Base-by-base conservation (phyloP, 2,113 vertebrate species). In the Ammospiza caudacuta region DNA sequence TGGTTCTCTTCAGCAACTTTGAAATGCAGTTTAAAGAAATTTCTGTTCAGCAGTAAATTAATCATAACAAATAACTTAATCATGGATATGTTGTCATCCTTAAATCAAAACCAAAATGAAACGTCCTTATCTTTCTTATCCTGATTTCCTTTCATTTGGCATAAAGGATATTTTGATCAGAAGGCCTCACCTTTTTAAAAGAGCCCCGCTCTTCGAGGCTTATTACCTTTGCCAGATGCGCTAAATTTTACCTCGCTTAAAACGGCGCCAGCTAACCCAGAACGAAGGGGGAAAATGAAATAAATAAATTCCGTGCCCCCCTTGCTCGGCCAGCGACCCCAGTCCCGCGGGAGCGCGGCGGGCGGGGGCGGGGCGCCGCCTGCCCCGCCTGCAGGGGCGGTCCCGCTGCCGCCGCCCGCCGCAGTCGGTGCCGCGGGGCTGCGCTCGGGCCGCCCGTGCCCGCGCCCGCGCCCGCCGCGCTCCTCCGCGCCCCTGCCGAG, bases 251-350 rank as follows among this genome's bases (percentile, higher is more conserved):
- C 12, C 22, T 20, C 29, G 9, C 3, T 28, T 20, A 12, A 46
- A 51, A 9, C 33, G 2, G 33, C 27, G 9, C 22, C 78, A 20
- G 24, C 27, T 33, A 41, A 55, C 43, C 9, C 35, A 8, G 39
- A 13, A 15, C 1, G 23, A 20, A 18, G 9, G 9, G 5, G 3
- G 0, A 7, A 9, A 15, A 3, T 6, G 3, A 15, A 7, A 16
- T 10, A 5, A 6, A 3, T 0, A 4, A 18, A 24, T 22, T 0
- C 12, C 9, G 2, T 0, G 1, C 2, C 24, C 3, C 6, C 33
- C 3, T 0, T 0, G 6, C 16, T 4, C 1, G 16, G 7, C 23
- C 58, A 0, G 59, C 1, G 9, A 5, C 47, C 37, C 12, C 6
- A 11, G 16, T 15, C 2, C 54, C 4, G n/a, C 1, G 55, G 20